Evolutionary conservation across 1,140 invertebrate genomes (phyloP).

Genomic region (Aplysia californica): DNA sequence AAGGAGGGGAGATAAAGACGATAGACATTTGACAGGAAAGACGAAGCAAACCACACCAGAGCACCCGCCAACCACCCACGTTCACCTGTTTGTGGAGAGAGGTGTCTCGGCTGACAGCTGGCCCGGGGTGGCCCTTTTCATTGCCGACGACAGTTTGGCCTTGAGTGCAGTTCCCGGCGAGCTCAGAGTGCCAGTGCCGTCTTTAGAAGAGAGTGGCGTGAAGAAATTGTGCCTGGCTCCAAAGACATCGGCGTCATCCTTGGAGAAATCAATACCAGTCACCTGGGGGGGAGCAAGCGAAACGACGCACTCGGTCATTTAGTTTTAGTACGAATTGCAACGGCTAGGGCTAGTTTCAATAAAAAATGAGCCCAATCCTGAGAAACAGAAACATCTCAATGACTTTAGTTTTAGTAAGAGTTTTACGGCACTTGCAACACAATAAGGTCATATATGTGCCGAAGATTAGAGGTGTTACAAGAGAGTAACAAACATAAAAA

Average conservation of each 20-base stretch:
- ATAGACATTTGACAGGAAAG: no score
- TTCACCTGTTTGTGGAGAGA: no score
- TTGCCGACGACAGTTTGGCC: slow-evolving; percentile 2
- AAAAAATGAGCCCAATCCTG: neutral
- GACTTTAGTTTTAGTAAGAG: neutral
- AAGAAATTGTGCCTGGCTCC: slow-evolving; percentile 22
- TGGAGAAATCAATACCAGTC: neutral
- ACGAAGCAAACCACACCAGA: no score
- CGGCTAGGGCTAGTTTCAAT: neutral
- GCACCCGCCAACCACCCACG: no score
- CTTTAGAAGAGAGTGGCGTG: neutral
- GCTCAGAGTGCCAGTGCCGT: neutral
- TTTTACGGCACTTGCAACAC: neutral
- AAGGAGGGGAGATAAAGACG: no score
- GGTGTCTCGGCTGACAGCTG: no score
- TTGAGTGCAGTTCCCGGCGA: neutral
- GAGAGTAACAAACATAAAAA: no score
- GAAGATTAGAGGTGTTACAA: no score
- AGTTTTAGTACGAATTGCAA: neutral
- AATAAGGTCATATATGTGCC: no score
- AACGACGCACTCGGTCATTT: neutral
- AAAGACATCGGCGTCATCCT: slow-evolving; percentile 25
- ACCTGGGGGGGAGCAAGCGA: neutral
- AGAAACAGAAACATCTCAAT: neutral
- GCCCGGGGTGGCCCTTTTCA: no score